phyloP scores from a whole-genome alignment of 2,888 invertebrate species.

The Tipula confusa region DNA sequence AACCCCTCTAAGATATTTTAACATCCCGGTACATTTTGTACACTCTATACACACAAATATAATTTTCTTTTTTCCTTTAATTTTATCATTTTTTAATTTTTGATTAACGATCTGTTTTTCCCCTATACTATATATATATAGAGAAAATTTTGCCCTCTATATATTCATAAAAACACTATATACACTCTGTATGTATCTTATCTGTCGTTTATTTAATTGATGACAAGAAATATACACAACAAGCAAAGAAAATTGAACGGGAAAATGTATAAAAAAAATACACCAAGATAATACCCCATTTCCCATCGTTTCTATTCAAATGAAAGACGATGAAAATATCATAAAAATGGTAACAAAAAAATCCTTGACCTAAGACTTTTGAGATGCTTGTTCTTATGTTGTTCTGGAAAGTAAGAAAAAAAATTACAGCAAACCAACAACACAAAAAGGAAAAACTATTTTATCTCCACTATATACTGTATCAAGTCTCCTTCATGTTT shows the following conservation, averaged over 20 bases:
- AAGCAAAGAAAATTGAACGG: not conserved
- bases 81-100: not conserved
- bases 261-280: not conserved
- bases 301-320: not conserved
- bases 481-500: not conserved
- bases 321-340: slow-evolving; percentile 14
- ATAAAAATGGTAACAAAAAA: not conserved
- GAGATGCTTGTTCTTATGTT: not conserved
- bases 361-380: slow-evolving; percentile 17
- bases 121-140: no score
- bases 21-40: no score
- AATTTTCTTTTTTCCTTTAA: not conserved
- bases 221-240: slow-evolving; percentile 12
- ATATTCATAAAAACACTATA: not conserved
- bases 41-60: no score
- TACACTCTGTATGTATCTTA: not conserved
- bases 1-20: no score
- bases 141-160: not conserved
- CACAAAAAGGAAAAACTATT: not conserved
- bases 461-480: not conserved
- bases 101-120: slow-evolving; percentile 8
- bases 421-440: not conserved
- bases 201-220: slow-evolving; percentile 25
- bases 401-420: not conserved
- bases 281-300: not conserved